Evolutionary conservation across 2,797 vertebrate species (phyloP), one percentile per base, ranked within the genome.

Genomic region (Cyclopterus lumpus): DNA sequence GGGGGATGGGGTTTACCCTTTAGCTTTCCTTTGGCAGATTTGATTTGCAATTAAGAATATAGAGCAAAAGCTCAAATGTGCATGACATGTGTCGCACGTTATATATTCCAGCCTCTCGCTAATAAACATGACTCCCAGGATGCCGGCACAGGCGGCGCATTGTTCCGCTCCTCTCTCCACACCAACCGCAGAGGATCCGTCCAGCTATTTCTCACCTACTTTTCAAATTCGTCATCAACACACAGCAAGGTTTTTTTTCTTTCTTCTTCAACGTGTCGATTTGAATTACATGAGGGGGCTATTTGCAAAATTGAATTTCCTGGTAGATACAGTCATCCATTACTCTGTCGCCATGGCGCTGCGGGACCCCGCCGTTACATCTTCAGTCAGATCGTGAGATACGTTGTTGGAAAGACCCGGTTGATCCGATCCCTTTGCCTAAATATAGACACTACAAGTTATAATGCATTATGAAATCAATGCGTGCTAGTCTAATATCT

Each of bases 161-260:
- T 63, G 70, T 72, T 81, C 77, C 70, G 74, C 77, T 78, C 55
- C 58, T 30, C 71, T 3, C 68, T 42, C 58, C 6, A 53, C 84
- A 53, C 67, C 26, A 0, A n/a, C n/a, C n/a, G n/a, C n/a, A n/a
- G n/a, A 22, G 44, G 73, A 85, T 63, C 71, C 7, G 44, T 80
- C 58, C 84, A 82, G 84, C 81, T 88, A 92, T 93, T 93, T 93
- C 90, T 91, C 92, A 91, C 91, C 88, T 86, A 59, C 57, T 7
- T 80, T 79, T 85, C 75, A 93, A 91, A 81, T 93, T 90, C 87
- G 82, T 93, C 92, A 91, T 87, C 82, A 49, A 26, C 87, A 79
- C 73, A 83, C 80, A 72, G 82, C 59, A 10, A 78, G 63, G 68
- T 66, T 70, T 80, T 28, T 72, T 81, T n/a, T n/a, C n/a, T n/a